Evolutionary conservation across 2,797 vertebrate species (phyloP).

Genomic region (Petrocephalus sullivani): DNA sequence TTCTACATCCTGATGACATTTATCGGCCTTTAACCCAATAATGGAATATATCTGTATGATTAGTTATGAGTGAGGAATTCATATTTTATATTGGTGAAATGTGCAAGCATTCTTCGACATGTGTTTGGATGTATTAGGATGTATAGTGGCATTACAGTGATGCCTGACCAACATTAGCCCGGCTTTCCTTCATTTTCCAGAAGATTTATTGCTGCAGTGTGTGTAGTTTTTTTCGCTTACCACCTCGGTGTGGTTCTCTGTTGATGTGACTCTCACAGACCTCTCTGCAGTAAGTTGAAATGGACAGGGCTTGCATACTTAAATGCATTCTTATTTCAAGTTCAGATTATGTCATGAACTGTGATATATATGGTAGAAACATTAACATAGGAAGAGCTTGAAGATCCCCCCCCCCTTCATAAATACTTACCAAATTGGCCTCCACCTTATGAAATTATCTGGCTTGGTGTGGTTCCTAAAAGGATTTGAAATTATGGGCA

Average conservation of each 20-base stretch:
- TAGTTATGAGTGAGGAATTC: neutral
- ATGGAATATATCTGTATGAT: neutral
- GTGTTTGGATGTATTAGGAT: neutral
- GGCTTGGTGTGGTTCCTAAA: neutral
- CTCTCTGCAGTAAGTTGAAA: neutral
- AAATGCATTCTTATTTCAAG: neutral
- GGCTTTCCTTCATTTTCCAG: neutral
- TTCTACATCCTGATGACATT: neutral
- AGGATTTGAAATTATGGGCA: neutral
- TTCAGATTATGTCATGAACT: neutral
- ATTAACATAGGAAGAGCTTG: neutral
- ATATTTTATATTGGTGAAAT: neutral
- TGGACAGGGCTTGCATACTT: neutral
- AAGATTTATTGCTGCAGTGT: neutral
- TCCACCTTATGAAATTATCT: neutral
- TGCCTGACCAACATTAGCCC: no score
- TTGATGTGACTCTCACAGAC: neutral
- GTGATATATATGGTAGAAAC: neutral
- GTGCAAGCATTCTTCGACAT: neutral
- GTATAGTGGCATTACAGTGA: no score
- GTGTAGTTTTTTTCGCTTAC: neutral
- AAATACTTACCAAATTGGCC: neutral
- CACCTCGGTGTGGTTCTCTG: neutral
- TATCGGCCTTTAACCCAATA: neutral
- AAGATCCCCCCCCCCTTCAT: neutral